Base-by-base conservation (phyloP, 2,888 invertebrate genomes). In the Leptinotarsa haldemani region DNA sequence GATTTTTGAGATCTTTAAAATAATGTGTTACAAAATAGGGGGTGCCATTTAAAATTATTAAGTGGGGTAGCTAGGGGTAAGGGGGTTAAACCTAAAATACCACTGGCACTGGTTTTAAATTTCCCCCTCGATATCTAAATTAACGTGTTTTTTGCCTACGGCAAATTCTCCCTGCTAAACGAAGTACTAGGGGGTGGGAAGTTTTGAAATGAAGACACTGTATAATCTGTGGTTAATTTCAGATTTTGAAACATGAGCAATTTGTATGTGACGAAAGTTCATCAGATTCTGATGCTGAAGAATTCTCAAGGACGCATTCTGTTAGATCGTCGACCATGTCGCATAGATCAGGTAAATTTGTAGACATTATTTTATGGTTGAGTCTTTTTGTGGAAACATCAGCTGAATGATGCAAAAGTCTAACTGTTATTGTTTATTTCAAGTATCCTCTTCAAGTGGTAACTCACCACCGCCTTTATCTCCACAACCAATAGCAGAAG, bases 181-280 rank as follows among this genome's bases (percentile, higher is more conserved):
- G n/a, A n/a, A n/a, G n/a, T n/a, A n/a, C n/a, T n/a, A n/a, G n/a
- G n/a, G n/a, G n/a, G n/a, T n/a, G n/a, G n/a, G n/a, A n/a, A n/a
- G n/a, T n/a, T n/a, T n/a, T n/a, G n/a, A n/a, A n/a, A n/a, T n/a
- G n/a, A n/a, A n/a, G n/a, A n/a, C n/a, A n/a, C n/a, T n/a, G n/a
- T n/a, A n/a, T n/a, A n/a, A n/a, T n/a, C 12, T 20, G 40, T 46
- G 67, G 13, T 74, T 69, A 52, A 69, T 76, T 80, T 18, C 75
- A 86, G 85, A 84, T 87, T 77, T 78, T 87, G 68, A 85, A 81
- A 48, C 81, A 83, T 73, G 81, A 80, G 15, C 75, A 79, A 25
- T 81, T 80, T 72, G 81, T 81, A 68, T 71, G 68, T 48, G 81
- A 82, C 12, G 80, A 81, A 13, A 79, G 78, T 63, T 83, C 83